phyloP scores from a whole-genome alignment of 2,113 vertebrate species.

The Oryzias woworae region DNA sequence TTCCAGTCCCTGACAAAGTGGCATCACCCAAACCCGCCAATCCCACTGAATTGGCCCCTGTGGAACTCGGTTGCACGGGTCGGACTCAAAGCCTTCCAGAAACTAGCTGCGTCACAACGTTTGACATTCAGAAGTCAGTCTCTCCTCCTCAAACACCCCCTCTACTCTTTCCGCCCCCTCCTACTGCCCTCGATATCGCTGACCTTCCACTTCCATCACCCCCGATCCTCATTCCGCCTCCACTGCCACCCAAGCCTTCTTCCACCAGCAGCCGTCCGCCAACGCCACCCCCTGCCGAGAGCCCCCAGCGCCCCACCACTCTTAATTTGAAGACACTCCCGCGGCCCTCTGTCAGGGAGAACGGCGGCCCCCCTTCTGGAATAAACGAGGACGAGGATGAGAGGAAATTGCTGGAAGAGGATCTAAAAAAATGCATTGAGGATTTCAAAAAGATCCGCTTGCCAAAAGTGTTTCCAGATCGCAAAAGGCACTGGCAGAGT shows the following conservation, averaged over 20 bases:
- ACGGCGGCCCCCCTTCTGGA: slow-evolving; percentile 48
- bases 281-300: slow-evolving; percentile 24
- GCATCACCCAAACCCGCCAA: neutral
- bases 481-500: slow-evolving; percentile 82
- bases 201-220: slow-evolving; percentile 45
- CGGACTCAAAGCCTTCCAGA: slow-evolving; percentile 55
- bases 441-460: slow-evolving; percentile 79
- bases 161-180: slow-evolving; percentile 41
- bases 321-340: slow-evolving; percentile 72
- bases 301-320: slow-evolving; percentile 64
- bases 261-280: slow-evolving; percentile 32
- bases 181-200: slow-evolving; percentile 23
- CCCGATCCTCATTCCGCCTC: slow-evolving; percentile 27
- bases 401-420: slow-evolving; percentile 76
- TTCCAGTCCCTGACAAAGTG: slow-evolving; percentile 6
- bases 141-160: slow-evolving; percentile 37
- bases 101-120: slow-evolving; percentile 26
- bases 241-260: slow-evolving; percentile 28
- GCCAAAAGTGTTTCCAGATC: slow-evolving; percentile 78
- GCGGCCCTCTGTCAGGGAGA: slow-evolving; percentile 57
- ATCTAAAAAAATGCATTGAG: slow-evolving; percentile 80
- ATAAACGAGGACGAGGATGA: slow-evolving; percentile 73
- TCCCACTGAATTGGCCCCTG: neutral
- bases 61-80: slow-evolving; percentile 16
- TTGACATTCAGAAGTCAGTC: slow-evolving; percentile 28